Evolutionary conservation across 2,113 vertebrate species (phyloP), one percentile per base, ranked within the genome.

Genomic region (Dicaeum eximium): DNA sequence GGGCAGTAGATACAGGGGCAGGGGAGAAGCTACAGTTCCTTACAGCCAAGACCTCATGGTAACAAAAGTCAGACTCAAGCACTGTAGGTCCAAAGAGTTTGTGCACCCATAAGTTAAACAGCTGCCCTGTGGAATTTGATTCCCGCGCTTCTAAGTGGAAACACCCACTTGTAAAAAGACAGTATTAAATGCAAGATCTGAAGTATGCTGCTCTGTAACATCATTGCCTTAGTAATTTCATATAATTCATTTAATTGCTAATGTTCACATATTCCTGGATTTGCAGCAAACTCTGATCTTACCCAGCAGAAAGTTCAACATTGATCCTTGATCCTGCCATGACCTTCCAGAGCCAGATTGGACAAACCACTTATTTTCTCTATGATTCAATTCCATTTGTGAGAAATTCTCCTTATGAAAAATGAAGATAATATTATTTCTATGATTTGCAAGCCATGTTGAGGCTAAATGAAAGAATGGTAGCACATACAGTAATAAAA

Each of bases 381-480:
- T 54, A 11, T 69, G 50, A 92, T 95, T 86, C 56, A 88, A 70
- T 80, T 90, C n/a, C 12, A 15, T 75, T 86, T 61, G 60, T 57
- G 58, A 93, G 67, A 91, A 86, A 73, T 27, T 71, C 6, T 42
- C 5, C 13, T 40, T 37, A 82, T 80, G 54, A 92, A 88, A 93
- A 95, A 83, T 23, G 33, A 80, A 90, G 88, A 77, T 91, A 67
- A 89, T 93, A 90, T 88, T 92, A 77, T 77, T 93, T 85, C 35
- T 62, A 65, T 77, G 18, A 92, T 86, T 92, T 93, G 37, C 88
- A 90, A 77, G 30, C n/a, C 50, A 50, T 44, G 20, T 57, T 93
- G 62, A 73, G 30, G 27, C 62, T 90, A 84, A 86, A 65, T 62
- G 50, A 88, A 93, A 90, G 50, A 83, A 91, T 37, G 6, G 56